phyloP scores from a whole-genome alignment of 2,888 invertebrate genomes.

The Drosophila rubida region DNA sequence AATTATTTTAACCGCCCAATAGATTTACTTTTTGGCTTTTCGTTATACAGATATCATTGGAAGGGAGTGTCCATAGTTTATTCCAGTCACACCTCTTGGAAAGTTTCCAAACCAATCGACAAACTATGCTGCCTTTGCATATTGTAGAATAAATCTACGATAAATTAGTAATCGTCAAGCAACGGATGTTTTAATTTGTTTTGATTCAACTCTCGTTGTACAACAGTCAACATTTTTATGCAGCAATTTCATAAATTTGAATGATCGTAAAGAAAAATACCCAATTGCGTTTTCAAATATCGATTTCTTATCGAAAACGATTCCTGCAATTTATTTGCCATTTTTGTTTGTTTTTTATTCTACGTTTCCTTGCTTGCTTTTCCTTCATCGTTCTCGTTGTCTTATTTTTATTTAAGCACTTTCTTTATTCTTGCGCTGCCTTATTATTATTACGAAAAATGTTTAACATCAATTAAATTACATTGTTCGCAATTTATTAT shows the following conservation, averaged over 20 bases:
- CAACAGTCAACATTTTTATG: neutral
- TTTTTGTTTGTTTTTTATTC: slow-evolving; percentile 6
- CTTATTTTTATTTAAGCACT: slow-evolving; percentile 1
- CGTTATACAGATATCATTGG: slow-evolving; percentile 1
- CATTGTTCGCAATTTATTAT: too few species aligned
- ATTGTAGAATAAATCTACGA: neutral
- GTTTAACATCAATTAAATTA: too few species aligned
- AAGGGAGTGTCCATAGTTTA: slow-evolving; percentile 7
- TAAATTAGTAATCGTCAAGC: neutral
- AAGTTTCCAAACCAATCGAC: neutral
- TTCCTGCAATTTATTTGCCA: neutral
- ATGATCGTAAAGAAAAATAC: neutral
- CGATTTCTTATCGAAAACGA: slow-evolving; percentile 7
- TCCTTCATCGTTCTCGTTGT: neutral
- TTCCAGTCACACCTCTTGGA: neutral
- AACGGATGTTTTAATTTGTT: neutral
- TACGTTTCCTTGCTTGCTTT: slow-evolving; percentile 33
- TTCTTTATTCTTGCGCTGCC: slow-evolving; percentile 2
- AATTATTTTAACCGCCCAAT: too few species aligned
- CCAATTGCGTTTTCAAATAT: neutral
- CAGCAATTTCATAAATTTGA: neutral
- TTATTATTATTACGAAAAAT: too few species aligned
- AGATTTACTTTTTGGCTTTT: too few species aligned
- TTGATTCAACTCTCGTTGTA: neutral
- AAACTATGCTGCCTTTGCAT: neutral